These are phyloP conservation scores for Danionella dracula DNA, from an alignment of 2,797 vertebrate species.

Conservation along the genomic window DNA sequence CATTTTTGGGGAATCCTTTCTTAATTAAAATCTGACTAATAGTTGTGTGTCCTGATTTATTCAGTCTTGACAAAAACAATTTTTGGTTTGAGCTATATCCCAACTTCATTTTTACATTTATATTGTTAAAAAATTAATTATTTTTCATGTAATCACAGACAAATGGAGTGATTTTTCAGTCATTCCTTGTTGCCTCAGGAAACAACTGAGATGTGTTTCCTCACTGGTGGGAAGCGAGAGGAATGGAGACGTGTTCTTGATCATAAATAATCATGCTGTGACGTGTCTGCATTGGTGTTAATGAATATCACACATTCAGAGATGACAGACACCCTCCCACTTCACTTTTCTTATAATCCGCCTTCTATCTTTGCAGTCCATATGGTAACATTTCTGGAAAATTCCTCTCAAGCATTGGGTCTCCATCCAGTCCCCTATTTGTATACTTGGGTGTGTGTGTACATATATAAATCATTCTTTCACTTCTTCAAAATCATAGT, in stretches of 20 bases:
- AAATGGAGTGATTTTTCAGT: not conserved
- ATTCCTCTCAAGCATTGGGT: constrained; percentile 46
- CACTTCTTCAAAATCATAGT: no score
- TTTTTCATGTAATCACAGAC: not conserved
- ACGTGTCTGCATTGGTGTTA: constrained; percentile 40
- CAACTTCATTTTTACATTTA: no score
- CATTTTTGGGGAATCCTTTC: constrained; percentile 79
- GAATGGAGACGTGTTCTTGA: constrained; percentile 3
- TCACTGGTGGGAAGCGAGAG: not conserved
- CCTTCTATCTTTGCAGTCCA: constrained; percentile 30
- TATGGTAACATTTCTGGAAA: constrained; percentile 34
- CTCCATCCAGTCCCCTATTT: no score
- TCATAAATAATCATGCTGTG: constrained; percentile 16
- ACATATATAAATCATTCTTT: no score
- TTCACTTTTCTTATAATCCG: constrained; percentile 48
- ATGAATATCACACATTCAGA: constrained; percentile 60
- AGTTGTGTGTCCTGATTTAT: constrained; percentile 39
- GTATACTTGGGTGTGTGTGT: no score
- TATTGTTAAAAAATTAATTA: no score
- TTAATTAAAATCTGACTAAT: constrained; percentile 75
- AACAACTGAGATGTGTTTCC: not conserved
- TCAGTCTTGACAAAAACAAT: no score
- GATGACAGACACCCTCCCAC: constrained; percentile 41
- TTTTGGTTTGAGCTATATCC: no score
- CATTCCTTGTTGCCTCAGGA: not conserved